Evolutionary conservation across 2,888 invertebrate genomes (phyloP), one percentile per base, ranked within the genome.

Genomic region (Fabriciana adippe): DNA sequence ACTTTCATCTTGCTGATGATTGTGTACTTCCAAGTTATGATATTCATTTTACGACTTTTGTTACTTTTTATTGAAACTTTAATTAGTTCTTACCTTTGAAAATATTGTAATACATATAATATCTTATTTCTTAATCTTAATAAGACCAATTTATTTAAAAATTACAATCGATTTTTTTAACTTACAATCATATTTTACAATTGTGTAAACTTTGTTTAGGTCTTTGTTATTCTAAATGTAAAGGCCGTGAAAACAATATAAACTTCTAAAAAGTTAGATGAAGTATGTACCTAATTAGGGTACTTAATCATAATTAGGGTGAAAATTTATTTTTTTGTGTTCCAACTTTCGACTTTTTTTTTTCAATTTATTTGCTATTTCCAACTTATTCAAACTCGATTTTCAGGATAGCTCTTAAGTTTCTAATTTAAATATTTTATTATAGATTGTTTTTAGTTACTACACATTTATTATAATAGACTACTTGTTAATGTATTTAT

Each of bases 231-330:
- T 57, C 21, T 51, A 61, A 21, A 53, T 41, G 18, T 55, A 50
- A 35, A 55, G 16, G n/a, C 21, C 66, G 41, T 45, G 41, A 66
- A 61, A 61, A 55, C 50, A 55, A 55, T 50, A 50, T 18, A 13
- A 66, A 50, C n/a, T 55, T 60, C 35, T 47, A 15, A 35, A 61
- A 71, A 66, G 56, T 63, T 57, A 63, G 31, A 66, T 65, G 57
- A 64, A 45, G 45, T 64, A 66, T 66, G 55, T 59, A 15, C 55
- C 54, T 56, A 69, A 69, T 66, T 61, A 66, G 53, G 53, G 55
- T 31, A 57, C 64, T 69, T 66, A 35, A 64, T 68, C 64, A 64
- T 55, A 64, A 64, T 68, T 55, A 71, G 60, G 21, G 41, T 41
- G 21, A 35, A 61, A 61, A 66, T 53, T 35, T 61, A 21, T 61